phyloP scores from a whole-genome alignment of 2,888 invertebrate species.

The Congeria kusceri region DNA sequence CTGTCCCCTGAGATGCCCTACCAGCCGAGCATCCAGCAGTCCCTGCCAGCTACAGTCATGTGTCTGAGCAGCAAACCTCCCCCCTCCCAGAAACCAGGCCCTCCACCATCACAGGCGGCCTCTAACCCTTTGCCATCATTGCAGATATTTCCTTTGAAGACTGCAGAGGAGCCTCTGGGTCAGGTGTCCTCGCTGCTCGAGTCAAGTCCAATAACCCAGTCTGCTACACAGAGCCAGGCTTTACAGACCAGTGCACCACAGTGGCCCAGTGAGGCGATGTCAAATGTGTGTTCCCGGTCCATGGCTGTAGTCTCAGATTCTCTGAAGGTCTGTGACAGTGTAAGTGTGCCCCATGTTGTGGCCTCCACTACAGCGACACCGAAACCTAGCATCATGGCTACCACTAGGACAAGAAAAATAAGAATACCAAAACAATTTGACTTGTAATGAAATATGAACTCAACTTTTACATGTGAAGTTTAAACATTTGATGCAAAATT shows the following conservation, averaged over 20 bases:
- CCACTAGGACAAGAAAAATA: conserved; percentile 81
- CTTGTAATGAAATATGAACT: conserved; percentile 49
- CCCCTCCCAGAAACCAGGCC: no score
- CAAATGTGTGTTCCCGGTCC: conserved; percentile 22
- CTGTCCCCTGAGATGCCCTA: neutral
- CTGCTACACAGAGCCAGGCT: conserved; percentile 24
- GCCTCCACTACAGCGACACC: conserved; percentile 74
- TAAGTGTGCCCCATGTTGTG: conserved; percentile 38
- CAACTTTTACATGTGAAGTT: no score
- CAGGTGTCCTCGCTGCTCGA: conserved; percentile 78
- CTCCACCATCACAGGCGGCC: no score
- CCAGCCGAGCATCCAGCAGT: no score
- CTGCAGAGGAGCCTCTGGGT: conserved; percentile 73
- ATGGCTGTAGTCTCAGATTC: conserved; percentile 21
- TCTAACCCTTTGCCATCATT: neutral
- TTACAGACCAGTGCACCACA: neutral
- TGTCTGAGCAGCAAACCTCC: no score
- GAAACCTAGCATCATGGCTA: conserved; percentile 76
- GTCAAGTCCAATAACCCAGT: conserved; percentile 71
- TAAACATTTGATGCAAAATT: no score
- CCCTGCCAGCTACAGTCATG: no score
- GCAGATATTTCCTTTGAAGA: neutral
- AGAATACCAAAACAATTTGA: conserved; percentile 83
- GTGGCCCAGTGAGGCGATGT: neutral
- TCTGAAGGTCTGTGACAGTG: neutral